Evolutionary conservation across 2,797 vertebrate species (phyloP).

Genomic region (Paratrypauchen microcephalus): DNA sequence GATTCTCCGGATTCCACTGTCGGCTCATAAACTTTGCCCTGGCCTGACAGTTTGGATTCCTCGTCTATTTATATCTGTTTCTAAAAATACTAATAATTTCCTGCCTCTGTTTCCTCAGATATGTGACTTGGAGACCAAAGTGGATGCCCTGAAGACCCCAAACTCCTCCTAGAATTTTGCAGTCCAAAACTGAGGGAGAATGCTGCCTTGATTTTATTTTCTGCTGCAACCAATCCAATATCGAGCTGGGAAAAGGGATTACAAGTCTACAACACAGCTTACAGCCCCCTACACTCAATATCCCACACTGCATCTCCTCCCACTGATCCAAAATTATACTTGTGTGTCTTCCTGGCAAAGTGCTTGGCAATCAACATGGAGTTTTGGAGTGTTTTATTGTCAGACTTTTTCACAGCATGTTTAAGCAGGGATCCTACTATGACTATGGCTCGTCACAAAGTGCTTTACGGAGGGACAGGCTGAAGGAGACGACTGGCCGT

Average conservation of each 20-base stretch:
- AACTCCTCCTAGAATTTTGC: conserved; percentile 79
- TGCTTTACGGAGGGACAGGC: conserved; percentile 60
- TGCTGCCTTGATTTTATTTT: conserved; percentile 41
- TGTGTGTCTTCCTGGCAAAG: conserved; percentile 63
- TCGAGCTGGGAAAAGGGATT: conserved; percentile 26
- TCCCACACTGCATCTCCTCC: conserved; percentile 72
- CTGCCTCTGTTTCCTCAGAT: conserved; percentile 75
- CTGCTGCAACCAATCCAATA: conserved; percentile 48
- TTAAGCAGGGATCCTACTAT: conserved; percentile 31
- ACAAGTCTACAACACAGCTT: not conserved
- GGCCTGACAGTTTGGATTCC: no score
- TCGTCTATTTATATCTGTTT: conserved; percentile 1
- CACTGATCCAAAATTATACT: conserved; percentile 47
- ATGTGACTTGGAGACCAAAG: conserved; percentile 90
- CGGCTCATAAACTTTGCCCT: not conserved
- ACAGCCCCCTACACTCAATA: conserved; percentile 2
- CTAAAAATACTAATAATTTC: conserved; percentile 6
- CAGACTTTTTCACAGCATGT: conserved; percentile 32
- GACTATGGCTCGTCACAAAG: conserved; percentile 63
- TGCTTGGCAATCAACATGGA: conserved; percentile 47
- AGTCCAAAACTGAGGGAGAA: conserved; percentile 52
- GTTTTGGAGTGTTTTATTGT: conserved; percentile 13
- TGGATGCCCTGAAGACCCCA: conserved; percentile 88
- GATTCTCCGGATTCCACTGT: not conserved
- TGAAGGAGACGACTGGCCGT: conserved; percentile 13